Base-by-base conservation (phyloP, 1,140 invertebrate species). In the Rhagoletis zephyria region DNA sequence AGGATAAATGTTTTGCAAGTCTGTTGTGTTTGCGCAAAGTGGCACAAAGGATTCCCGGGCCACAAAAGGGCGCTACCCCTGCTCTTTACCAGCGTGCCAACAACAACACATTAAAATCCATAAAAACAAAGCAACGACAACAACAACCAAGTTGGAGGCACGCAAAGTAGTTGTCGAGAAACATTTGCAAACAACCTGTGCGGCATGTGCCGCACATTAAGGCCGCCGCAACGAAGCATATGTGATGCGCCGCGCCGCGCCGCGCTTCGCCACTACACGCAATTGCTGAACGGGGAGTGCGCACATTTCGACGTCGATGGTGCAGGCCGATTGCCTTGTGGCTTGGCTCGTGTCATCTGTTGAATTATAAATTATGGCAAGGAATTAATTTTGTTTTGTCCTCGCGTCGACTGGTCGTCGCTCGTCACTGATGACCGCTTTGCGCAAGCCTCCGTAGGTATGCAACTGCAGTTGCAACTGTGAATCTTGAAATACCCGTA, bases 361-460 rank as follows among this genome's bases (percentile, higher is more conserved):
- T 91, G 90, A 90, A 90, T 91, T 91, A 91, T 91, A 91, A 91
- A 91, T 89, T 91, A 91, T 91, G 90, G 90, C 90, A 91, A 90
- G 90, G 90, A 91, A 91, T 91, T 91, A 91, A 91, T 91, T 91
- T 91, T 89, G 65, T 85, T 87, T 85, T 88, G 70, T 77, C 67
- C 42, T 65, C 40, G 51, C 74, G 74, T 81, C 74, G 48, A 81
- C 45, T 56, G 16, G 42, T 19, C 65, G 65, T 45, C 67, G 67
- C 45, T n/a, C 61, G 42, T 40, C 16, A 67, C 81, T n/a, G 51
- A 1, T 63, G 61, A 9, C 19, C 48, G 6, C 30, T 59, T 2
- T 16, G 16, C 67, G 30, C 74, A 67, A 67, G 3, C 30, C 7
- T 16, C 61, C 61, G 30, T 30, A 67, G n/a, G 64, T 19, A 81